These are phyloP conservation scores for Oikopleura dioica DNA, from an alignment of 23 tunicate species.

Conservation along the genomic window DNA sequence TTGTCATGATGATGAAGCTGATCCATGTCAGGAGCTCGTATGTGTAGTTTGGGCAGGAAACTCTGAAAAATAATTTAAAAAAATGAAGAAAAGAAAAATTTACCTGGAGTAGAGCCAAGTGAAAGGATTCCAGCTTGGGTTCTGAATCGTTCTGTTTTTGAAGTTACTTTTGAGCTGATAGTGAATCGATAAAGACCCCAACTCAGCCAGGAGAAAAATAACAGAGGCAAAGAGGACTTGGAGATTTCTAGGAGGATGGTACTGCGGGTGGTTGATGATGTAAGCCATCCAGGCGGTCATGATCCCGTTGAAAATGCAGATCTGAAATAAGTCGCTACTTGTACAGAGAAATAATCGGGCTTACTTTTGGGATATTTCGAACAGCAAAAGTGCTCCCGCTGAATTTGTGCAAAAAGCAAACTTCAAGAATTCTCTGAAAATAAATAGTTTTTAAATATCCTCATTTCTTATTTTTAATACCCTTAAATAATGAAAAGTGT, in stretches of 20 bases:
- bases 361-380: conserved; percentile 12
- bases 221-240: neutral
- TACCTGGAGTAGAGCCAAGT: too few species aligned
- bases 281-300: conserved; percentile 3
- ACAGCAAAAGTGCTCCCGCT: conserved; percentile 3
- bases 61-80: neutral
- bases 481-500: neutral
- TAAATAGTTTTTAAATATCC: too few species aligned
- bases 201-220: neutral
- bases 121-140: conserved; percentile 3
- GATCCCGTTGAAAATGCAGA: neutral
- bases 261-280: conserved; percentile 1
- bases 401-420: neutral
- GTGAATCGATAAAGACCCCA: conserved; percentile 16
- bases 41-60: conserved; percentile 2
- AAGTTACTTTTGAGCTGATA: neutral
- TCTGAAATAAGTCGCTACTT: neutral
- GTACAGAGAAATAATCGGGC: neutral
- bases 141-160: neutral
- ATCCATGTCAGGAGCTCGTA: neutral
- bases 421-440: neutral
- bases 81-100: too few species aligned
- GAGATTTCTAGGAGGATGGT: neutral
- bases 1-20: neutral
- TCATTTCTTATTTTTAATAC: too few species aligned